Evolutionary conservation across 2,888 invertebrate genomes (phyloP).

Genomic region (Keiferia lycopersicella): DNA sequence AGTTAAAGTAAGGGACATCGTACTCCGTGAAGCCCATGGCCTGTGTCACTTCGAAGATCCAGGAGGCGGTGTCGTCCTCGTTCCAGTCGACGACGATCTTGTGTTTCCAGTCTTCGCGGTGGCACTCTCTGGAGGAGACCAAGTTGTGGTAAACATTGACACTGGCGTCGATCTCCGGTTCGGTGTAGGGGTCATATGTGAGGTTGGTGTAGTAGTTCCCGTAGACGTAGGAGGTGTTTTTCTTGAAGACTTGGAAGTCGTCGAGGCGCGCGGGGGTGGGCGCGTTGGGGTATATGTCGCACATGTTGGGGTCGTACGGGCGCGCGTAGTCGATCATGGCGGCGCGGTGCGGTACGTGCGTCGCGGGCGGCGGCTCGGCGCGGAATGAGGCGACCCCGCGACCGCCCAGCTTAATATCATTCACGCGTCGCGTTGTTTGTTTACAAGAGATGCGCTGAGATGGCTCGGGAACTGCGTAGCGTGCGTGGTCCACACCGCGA

Average conservation of each 20-base stretch:
- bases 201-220: slow-evolving; percentile 65
- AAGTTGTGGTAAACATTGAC: slow-evolving; percentile 69
- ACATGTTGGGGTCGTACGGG: slow-evolving; percentile 72
- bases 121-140: slow-evolving; percentile 61
- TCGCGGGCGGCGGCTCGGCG: slow-evolving; percentile 57
- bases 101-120: slow-evolving; percentile 75
- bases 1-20: slow-evolving; percentile 70
- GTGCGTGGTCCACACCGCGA: background rate
- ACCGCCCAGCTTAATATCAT: slow-evolving; percentile 52
- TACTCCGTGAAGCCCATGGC: slow-evolving; percentile 63
- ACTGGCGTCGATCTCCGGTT: slow-evolving; percentile 64
- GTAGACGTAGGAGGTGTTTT: slow-evolving; percentile 63
- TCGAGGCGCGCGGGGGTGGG: slow-evolving; percentile 72
- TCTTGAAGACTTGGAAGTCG: slow-evolving; percentile 75
- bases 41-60: slow-evolving; percentile 71
- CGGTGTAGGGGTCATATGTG: slow-evolving; percentile 63
- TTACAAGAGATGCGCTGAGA: slow-evolving; percentile 51
- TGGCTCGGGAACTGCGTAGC: slow-evolving; percentile 23
- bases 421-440: slow-evolving; percentile 61
- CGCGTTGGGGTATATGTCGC: slow-evolving; percentile 64
- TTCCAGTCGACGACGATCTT: slow-evolving; percentile 80
- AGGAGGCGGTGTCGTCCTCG: slow-evolving; percentile 79
- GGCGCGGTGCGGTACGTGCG: slow-evolving; percentile 52
- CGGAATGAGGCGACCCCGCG: slow-evolving; percentile 45
- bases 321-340: slow-evolving; percentile 75